Base-by-base conservation (phyloP, 2,888 invertebrate genomes). In the Plagodis dolabraria region DNA sequence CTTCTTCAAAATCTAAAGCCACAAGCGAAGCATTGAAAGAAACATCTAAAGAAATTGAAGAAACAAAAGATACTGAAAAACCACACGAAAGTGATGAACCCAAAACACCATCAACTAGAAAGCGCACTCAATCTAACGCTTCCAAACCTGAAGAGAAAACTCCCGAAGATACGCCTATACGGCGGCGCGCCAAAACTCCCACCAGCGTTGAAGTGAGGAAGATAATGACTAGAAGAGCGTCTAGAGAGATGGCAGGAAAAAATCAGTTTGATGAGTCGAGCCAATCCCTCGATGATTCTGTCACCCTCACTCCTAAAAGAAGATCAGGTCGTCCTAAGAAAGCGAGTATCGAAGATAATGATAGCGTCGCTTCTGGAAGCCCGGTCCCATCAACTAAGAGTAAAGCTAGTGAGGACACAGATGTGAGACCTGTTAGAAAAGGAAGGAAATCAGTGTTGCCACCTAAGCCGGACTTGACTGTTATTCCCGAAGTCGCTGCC, bases 171-270 rank as follows among this genome's bases (percentile, higher is more conserved):
- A 75, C 82, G 0, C 76, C 79, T 2, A 69, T 77, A 10, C 77
- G 77, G 53, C 69, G 77, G 5, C 72, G 82, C 46, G 73, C 79
- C 0, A 87, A 83, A 72, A 87, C 88, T 0, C 88, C 89, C 0
- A 82, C 79, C 0, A 83, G 78, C 40, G 68, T 77, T 0, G 91
- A 90, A 79, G 74, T 83, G 0, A 76, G 89, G 42, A 85, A 80
- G 60, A 88, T 92, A 7, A 74, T 92, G 11, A 91, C 91, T 0
- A 72, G 91, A 57, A 78, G 89, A 0, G 83, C 84, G n/a, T 91
- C 92, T 0, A 83, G 79, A 64, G 92, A 92, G 64, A 72, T 88
- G 58, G 75, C 77, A 0, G 87, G 81, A 40, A 83, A 75, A 51
- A 36, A 36, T 36, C 36, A 36, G 5, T 53, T 73, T 0, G 86